Evolutionary conservation across 1,140 invertebrate species (phyloP).

Genomic region (Agrypnia vestita): DNA sequence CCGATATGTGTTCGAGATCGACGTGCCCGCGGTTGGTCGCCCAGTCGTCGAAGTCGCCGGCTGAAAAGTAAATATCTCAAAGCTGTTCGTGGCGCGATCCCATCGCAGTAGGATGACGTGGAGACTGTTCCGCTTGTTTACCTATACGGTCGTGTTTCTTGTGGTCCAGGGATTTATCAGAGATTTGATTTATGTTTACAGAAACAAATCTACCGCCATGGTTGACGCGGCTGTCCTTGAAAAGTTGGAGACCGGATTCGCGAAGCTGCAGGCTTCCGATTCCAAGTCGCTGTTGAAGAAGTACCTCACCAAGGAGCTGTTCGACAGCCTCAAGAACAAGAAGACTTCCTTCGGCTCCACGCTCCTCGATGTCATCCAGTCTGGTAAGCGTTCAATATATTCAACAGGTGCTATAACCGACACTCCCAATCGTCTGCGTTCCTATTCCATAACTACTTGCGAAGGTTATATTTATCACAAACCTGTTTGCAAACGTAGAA

Average conservation of each 20-base stretch:
- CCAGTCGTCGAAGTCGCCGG: constrained; percentile 14
- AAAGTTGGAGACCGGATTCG: constrained; percentile 92
- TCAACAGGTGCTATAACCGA: background rate
- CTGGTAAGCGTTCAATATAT: constrained; percentile 73
- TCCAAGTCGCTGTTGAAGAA: constrained; percentile 97
- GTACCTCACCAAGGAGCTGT: constrained; percentile 90
- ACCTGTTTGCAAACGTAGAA: too few relatives aligned
- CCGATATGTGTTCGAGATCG: constrained; percentile 69
- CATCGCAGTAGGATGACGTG: constrained; percentile 56
- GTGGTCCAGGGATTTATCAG: constrained; percentile 12
- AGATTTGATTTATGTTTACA: constrained; percentile 65
- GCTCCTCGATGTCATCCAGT: constrained; percentile 93
- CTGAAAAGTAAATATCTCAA: constrained; percentile 20
- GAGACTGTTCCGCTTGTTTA: constrained; percentile 21
- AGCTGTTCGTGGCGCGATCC: constrained; percentile 27
- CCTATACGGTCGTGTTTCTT: constrained; percentile 34
- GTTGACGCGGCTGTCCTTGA: constrained; percentile 90
- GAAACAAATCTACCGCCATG: constrained; percentile 84
- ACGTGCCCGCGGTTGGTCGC: constrained; percentile 66
- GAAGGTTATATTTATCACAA: too few relatives aligned
- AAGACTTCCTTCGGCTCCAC: constrained; percentile 94
- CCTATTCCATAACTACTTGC: too few relatives aligned
- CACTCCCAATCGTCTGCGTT: too few relatives aligned
- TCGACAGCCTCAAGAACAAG: constrained; percentile 91
- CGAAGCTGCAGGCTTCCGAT: constrained; percentile 89